These are phyloP conservation scores for Diachrysia chrysitis DNA, from an alignment of 2,888 invertebrate species.

Conservation along the genomic window DNA sequence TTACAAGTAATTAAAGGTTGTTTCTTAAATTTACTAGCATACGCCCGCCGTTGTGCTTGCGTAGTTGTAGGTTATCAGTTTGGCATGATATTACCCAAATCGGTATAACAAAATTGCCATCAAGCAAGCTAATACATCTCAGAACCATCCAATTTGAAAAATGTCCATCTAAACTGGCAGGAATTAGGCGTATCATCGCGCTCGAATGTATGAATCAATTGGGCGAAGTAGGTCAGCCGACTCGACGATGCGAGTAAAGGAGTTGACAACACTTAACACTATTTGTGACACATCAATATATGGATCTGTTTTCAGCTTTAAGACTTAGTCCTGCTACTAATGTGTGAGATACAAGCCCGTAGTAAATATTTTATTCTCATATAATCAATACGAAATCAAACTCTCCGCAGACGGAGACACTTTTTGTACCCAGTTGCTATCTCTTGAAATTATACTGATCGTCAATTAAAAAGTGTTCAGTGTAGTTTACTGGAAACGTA, in stretches of 20 bases:
- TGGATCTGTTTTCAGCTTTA: conserved; percentile 31
- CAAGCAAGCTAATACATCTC: neutral
- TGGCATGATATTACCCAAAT: too few species aligned
- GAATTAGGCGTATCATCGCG: conserved; percentile 29
- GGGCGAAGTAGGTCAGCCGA: conserved; percentile 40
- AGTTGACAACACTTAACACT: conserved; percentile 41
- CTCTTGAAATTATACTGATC: too few species aligned
- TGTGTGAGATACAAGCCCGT: too few species aligned
- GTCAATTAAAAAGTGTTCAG: too few species aligned
- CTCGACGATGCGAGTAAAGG: conserved; percentile 36
- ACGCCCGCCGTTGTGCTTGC: too few species aligned
- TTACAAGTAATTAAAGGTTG: neutral
- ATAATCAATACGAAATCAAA: too few species aligned
- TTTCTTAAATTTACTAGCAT: neutral
- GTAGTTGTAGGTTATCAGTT: too few species aligned
- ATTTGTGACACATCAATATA: conserved; percentile 36
- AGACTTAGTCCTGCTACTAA: conserved; percentile 35
- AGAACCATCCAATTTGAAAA: conserved; percentile 24
- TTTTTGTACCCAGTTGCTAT: too few species aligned
- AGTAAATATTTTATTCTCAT: too few species aligned
- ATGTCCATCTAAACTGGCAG: conserved; percentile 13
- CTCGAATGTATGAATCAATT: conserved; percentile 38
- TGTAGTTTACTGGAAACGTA: too few species aligned
- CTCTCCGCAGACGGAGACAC: too few species aligned
- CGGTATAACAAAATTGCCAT: too few species aligned